Percentiles rank a stretch among this genome's conserved stretches.
These are phyloP conservation scores for Alectoris magna DNA, from an alignment of 2,797 vertebrate genomes.

Conservation along the genomic window DNA sequence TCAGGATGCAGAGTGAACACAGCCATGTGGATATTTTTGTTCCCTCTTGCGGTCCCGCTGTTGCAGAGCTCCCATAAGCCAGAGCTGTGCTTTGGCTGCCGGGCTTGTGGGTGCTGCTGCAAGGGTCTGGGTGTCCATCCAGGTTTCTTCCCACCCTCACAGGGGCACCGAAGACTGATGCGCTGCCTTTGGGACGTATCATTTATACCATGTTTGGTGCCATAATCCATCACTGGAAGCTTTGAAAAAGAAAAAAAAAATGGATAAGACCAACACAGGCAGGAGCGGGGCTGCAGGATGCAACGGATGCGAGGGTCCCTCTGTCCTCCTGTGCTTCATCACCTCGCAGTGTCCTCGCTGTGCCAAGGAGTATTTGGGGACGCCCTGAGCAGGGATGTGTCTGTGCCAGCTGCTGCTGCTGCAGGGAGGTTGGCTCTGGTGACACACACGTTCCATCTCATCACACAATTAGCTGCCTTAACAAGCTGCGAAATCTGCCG, in stretches of 20 bases:
- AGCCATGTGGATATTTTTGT: not conserved
- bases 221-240: not conserved
- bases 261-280: not conserved
- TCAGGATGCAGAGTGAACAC: not conserved
- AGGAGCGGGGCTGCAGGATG: not conserved
- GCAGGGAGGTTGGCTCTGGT: not conserved
- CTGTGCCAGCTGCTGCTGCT: not conserved
- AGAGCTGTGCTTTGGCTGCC: not conserved
- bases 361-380: not conserved
- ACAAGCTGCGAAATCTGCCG: not conserved
- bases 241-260: not conserved
- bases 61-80: rapidly evolving
- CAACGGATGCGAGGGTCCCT: not conserved
- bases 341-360: not conserved
- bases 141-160: not conserved
- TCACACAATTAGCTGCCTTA: not conserved
- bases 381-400: not conserved
- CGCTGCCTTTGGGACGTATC: not conserved
- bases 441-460: not conserved
- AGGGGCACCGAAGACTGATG: not conserved
- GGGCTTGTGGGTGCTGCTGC: not conserved
- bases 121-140: rapidly evolving
- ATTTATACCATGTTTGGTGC: not conserved
- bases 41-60: not conserved
- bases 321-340: not conserved